A percentile compares a stretch with the other conserved stretches of the same genome.
These are phyloP conservation scores for Petrolisthes manimaculis DNA, from an alignment of 2,888 invertebrate species.

Conservation along the genomic window DNA sequence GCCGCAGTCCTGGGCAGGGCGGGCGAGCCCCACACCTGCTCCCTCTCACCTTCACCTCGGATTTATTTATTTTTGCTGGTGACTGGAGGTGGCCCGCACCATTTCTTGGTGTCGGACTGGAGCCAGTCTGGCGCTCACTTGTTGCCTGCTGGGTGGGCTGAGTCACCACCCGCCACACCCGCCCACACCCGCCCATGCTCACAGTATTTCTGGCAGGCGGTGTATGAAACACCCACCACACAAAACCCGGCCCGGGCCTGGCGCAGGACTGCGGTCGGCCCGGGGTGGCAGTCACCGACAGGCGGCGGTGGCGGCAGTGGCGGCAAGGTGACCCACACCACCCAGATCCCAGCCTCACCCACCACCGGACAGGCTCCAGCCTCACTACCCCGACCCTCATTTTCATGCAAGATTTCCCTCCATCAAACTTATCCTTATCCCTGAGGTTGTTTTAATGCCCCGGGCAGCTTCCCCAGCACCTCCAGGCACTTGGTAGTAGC, in stretches of 20 bases:
- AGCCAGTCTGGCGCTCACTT: constrained; percentile 25
- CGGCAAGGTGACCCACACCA: constrained; percentile 28
- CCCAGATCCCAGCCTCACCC: constrained; percentile 8
- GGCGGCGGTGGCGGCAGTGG: constrained; percentile 24
- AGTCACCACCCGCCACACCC: constrained; percentile 40
- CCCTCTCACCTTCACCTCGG: constrained; percentile 40
- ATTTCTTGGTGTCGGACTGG: neutral
- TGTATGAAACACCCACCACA: constrained; percentile 60
- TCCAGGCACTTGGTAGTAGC: neutral
- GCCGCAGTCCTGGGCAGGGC: constrained; percentile 25
- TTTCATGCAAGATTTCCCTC: neutral
- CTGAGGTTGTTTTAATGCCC: neutral
- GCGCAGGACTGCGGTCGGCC: constrained; percentile 33
- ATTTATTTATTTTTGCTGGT: constrained; percentile 15
- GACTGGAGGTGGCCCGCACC: constrained; percentile 13
- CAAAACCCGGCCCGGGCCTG: constrained; percentile 34
- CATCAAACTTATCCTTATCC: neutral
- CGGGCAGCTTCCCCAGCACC: neutral
- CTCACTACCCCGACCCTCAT: neutral
- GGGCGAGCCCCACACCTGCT: constrained; percentile 42
- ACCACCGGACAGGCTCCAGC: neutral
- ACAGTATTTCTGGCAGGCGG: constrained; percentile 58
- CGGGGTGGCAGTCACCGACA: constrained; percentile 21
- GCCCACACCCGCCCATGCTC: constrained; percentile 58
- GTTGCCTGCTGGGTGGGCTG: constrained; percentile 40